phyloP scores from a whole-genome alignment of 2,888 invertebrate species.

The Hirtodrosophila cameraria region DNA sequence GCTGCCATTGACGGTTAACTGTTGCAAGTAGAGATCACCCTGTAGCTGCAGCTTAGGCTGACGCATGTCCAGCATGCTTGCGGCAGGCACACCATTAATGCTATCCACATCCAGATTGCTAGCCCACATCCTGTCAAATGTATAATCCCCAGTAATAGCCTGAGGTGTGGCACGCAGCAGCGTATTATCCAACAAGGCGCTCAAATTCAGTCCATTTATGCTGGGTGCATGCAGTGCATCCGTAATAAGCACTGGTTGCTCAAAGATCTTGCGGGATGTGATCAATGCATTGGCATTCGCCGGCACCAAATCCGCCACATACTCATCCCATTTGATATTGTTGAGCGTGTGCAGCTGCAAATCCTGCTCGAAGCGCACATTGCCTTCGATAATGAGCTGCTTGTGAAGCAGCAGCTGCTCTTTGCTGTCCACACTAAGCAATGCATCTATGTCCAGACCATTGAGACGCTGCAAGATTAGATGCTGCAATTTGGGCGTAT shows the following conservation, averaged over 20 bases:
- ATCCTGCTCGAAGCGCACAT: constrained; percentile 64
- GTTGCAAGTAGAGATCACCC: constrained; percentile 63
- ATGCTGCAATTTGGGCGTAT: constrained; percentile 50
- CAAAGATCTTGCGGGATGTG: constrained; percentile 66
- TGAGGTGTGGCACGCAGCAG: constrained; percentile 70
- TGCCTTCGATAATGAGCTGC: constrained; percentile 78
- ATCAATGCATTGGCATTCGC: constrained; percentile 54
- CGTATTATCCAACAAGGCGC: constrained; percentile 66
- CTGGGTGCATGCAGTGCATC: constrained; percentile 51
- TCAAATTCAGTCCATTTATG: constrained; percentile 64
- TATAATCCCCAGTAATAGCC: constrained; percentile 69
- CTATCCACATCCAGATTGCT: constrained; percentile 68
- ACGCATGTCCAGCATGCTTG: constrained; percentile 67
- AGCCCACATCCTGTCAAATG: constrained; percentile 52
- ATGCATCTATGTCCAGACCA: constrained; percentile 69
- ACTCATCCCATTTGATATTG: constrained; percentile 67
- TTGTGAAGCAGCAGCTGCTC: constrained; percentile 73
- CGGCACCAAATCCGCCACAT: constrained; percentile 61
- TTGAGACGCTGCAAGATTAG: constrained; percentile 75
- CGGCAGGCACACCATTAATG: constrained; percentile 62
- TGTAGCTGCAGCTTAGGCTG: constrained; percentile 45
- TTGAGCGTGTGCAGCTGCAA: constrained; percentile 71
- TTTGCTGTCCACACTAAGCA: constrained; percentile 46
- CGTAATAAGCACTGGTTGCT: constrained; percentile 55
- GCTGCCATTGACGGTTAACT: constrained; percentile 61